Percentiles rank a stretch among this genome's conserved stretches.
Conservation (phyloP, 2,113 vertebrate genomes). For the Ranitomeya variabilis region DNA sequence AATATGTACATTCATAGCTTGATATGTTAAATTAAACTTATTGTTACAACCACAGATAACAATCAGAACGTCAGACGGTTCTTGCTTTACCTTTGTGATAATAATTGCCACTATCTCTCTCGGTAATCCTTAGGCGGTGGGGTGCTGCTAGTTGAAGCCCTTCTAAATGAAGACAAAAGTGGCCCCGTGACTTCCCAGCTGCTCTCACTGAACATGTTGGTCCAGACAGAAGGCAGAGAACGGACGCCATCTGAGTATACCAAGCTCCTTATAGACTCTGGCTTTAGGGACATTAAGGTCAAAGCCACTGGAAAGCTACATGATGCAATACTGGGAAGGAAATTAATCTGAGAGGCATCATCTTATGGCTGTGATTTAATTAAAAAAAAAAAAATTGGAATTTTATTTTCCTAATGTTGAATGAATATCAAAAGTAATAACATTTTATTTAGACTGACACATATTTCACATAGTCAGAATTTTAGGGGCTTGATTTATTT, state of each 20-base stretch:
- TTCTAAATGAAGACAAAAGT: conserved; percentile 77
- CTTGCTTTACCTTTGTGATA: too few species aligned
- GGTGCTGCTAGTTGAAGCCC: conserved; percentile 78
- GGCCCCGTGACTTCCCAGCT: conserved; percentile 79
- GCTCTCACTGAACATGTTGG: conserved; percentile 85
- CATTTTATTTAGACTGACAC: background rate
- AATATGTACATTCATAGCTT: too few species aligned
- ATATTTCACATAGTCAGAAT: background rate
- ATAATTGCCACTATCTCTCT: background rate
- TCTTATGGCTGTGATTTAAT: too few species aligned
- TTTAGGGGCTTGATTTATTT: too few species aligned
- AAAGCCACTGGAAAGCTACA: conserved; percentile 78
- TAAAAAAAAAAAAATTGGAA: too few species aligned
- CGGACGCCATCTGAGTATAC: conserved; percentile 74
- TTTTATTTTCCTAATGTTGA: too few species aligned
- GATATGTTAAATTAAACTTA: too few species aligned
- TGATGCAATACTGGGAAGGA: conserved; percentile 78
- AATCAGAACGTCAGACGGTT: too few species aligned
- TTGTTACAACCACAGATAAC: too few species aligned
- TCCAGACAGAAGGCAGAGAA: conserved; percentile 87
- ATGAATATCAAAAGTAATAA: too few species aligned
- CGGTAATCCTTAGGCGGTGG: conserved; percentile 71
- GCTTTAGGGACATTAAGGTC: conserved; percentile 72
- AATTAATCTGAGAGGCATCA: too few species aligned
- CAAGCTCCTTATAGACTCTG: conserved; percentile 73